Evolutionary conservation across 2,113 vertebrate genomes (phyloP).

Genomic region (Odontophorus gujanensis): DNA sequence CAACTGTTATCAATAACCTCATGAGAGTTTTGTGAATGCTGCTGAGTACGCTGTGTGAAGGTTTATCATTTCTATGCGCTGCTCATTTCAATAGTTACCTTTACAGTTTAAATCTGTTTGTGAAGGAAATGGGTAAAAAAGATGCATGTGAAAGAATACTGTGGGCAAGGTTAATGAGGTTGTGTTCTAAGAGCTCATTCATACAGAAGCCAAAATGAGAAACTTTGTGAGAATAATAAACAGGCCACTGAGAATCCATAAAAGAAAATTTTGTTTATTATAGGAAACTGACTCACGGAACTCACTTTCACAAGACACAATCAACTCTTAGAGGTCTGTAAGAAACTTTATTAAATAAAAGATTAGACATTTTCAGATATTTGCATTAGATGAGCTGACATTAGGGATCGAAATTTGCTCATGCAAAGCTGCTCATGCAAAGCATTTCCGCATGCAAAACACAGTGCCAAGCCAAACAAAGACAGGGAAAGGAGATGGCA

Average conservation of each 20-base stretch:
- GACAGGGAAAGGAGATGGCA: neutral
- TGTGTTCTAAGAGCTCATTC: neutral
- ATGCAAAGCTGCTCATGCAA: slow-evolving; percentile 46
- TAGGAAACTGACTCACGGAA: slow-evolving; percentile 25
- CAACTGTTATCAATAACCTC: neutral
- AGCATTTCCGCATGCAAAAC: slow-evolving; percentile 32
- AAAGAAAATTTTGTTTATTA: slow-evolving; percentile 43
- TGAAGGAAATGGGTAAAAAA: neutral
- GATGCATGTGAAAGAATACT: neutral
- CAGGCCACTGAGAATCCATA: neutral
- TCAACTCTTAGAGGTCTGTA: slow-evolving; percentile 19
- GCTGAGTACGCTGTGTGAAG: neutral
- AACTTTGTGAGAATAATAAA: slow-evolving; percentile 26
- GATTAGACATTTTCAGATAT: slow-evolving; percentile 54
- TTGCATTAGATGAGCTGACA: slow-evolving; percentile 35
- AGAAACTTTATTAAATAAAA: slow-evolving; percentile 58
- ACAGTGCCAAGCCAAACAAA: slow-evolving; percentile 10
- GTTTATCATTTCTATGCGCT: neutral
- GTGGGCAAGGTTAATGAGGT: neutral
- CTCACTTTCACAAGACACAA: slow-evolving; percentile 18
- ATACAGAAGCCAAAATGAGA: neutral
- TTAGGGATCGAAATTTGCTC: slow-evolving; percentile 48
- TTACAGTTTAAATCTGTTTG: neutral
- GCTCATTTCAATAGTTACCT: neutral
- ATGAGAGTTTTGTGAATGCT: neutral